A percentile compares a stretch with the other conserved stretches of the same genome.
phyloP scores from a whole-genome alignment of 37 sponge, comb jelly and placozoan genomes.

The Aplysina aerophoba region DNA sequence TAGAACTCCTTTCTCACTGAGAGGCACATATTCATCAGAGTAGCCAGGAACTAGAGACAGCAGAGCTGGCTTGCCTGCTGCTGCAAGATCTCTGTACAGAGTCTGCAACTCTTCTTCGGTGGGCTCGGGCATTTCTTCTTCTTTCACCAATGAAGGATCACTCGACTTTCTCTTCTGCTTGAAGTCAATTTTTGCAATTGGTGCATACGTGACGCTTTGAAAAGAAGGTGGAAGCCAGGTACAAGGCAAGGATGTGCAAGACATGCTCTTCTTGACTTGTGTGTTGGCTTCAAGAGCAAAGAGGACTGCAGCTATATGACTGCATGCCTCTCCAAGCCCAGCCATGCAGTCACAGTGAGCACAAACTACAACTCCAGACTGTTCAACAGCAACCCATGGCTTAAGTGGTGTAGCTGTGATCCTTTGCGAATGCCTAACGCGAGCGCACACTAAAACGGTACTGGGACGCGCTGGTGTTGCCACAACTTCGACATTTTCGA shows the following conservation, averaged over 20 bases:
- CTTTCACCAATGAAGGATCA: background rate
- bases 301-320: conserved; percentile 60
- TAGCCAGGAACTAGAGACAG: conserved; percentile 50
- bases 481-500: background rate
- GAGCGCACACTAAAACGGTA: conserved; percentile 5
- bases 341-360: conserved; percentile 70
- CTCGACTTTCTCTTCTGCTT: conserved; percentile 33
- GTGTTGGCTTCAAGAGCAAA: conserved; percentile 53
- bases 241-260: conserved; percentile 62
- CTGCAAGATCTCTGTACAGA: conserved; percentile 25
- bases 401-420: conserved; percentile 17
- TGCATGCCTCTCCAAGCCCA: conserved; percentile 65
- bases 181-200: conserved; percentile 57
- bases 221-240: conserved; percentile 53
- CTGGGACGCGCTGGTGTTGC: background rate
- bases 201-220: conserved; percentile 43
- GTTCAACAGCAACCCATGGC: conserved; percentile 46
- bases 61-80: conserved; percentile 43
- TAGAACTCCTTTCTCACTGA: conserved; percentile 23
- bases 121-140: no score
- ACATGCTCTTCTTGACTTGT: conserved; percentile 21
- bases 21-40: conserved; percentile 39
- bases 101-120: conserved; percentile 32
- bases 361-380: conserved; percentile 54
- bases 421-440: conserved; percentile 50